phyloP scores from a whole-genome alignment of 2,888 invertebrate genomes.

The Rhynchonema sp. region DNA sequence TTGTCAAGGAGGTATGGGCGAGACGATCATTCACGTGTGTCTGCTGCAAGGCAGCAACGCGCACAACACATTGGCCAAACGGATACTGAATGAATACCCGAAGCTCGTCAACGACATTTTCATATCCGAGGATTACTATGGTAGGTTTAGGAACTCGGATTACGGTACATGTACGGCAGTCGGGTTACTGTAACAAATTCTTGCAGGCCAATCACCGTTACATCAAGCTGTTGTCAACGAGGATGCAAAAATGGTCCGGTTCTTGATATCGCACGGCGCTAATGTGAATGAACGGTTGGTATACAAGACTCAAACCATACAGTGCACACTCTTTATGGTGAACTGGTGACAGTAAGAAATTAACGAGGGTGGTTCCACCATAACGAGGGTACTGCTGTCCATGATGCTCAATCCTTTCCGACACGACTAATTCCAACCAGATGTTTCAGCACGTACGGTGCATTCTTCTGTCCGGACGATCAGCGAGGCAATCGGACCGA shows the following conservation, averaged over 20 bases:
- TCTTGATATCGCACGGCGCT: slow-evolving; percentile 68
- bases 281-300: slow-evolving; percentile 46
- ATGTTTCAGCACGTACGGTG: slow-evolving; percentile 47
- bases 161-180: too few species aligned
- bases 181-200: too few species aligned
- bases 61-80: slow-evolving; percentile 76
- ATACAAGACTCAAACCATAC: too few species aligned
- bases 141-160: too few species aligned
- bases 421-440: not conserved
- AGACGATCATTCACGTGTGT: slow-evolving; percentile 79
- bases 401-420: not conserved
- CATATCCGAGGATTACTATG: slow-evolving; percentile 88
- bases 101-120: slow-evolving; percentile 88
- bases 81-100: slow-evolving; percentile 72
- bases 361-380: too few species aligned
- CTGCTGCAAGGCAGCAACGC: slow-evolving; percentile 70
- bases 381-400: too few species aligned
- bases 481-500: slow-evolving; percentile 63
- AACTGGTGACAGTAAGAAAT: too few species aligned
- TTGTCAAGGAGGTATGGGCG: slow-evolving; percentile 74
- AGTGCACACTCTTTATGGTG: too few species aligned
- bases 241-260: slow-evolving; percentile 91
- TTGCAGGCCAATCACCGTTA: slow-evolving; percentile 34
- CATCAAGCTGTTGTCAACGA: slow-evolving; percentile 97
- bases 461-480: slow-evolving; percentile 93